Base-by-base conservation (phyloP, 2,113 vertebrate genomes). In the Eupsittula cactorum region DNA sequence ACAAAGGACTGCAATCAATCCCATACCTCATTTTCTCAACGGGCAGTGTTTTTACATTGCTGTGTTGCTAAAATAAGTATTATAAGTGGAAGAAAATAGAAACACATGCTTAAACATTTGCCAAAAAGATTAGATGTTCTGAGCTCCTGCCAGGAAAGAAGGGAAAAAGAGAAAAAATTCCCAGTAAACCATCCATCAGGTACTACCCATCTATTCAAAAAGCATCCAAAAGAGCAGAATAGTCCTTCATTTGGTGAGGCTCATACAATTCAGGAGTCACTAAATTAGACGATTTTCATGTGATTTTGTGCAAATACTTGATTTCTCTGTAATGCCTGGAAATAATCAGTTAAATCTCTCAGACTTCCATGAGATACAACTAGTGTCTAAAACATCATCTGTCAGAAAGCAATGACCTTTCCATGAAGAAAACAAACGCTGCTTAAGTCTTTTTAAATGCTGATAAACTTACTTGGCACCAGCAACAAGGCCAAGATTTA, bases 331-430 rank as follows among this genome's bases (percentile, higher is more conserved):
- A 69, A n/a, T 49, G 35, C 42, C 76, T 91, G 55, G n/a, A 86
- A 91, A 84, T 42, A 67, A 83, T 67, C 86, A 74, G 60, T 93
- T 85, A 94, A 69, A 91, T 79, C 67, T 88, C 75, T 86, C 57
- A 49, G 24, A 27, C 49, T 92, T 84, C 65, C 47, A 47, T 63
- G 70, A 94, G 69, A 77, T 88, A 74, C 47, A 88, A 46, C 55
- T 94, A 21, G 57, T 65, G 78, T 59, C 74, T 73, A 64, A 70
- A 82, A 76, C 64, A 76, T 87, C 73, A 95, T 89, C 85, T 81
- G 15, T 95, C 81, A 93, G 55, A 74, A 88, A 84, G 39, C 92
- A 91, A 83, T 92, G 94, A 98, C 97, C 95, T 98, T 98, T 98
- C 79, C 59, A 63, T 16, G 5, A 63, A 86, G 86, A 94, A 96